Evolutionary conservation across 2,113 vertebrate genomes (phyloP).

Genomic region (Alectura lathami): DNA sequence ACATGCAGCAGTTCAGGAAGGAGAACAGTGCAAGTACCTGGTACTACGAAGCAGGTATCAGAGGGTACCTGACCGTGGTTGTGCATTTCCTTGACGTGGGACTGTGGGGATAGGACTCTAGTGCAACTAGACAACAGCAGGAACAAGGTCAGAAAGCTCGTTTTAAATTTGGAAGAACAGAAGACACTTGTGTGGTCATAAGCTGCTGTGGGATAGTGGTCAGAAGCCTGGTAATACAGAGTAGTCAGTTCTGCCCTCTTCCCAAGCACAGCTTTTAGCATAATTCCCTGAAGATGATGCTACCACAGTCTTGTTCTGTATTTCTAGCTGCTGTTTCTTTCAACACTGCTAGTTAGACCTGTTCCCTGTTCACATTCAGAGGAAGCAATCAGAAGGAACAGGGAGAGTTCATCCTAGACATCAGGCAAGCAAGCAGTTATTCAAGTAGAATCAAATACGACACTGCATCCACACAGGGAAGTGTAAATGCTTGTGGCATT

Average conservation of each 20-base stretch:
- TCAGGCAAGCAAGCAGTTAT: neutral
- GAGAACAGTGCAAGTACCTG: neutral
- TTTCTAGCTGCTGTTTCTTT: neutral
- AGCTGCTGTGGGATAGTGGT: neutral
- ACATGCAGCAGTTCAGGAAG: neutral
- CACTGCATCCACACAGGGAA: neutral
- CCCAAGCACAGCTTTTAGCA: neutral
- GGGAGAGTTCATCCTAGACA: no score
- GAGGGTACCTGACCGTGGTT: neutral
- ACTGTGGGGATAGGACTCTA: rapidly evolving
- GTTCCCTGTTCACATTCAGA: neutral
- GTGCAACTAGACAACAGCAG: neutral
- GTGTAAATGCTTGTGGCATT: neutral
- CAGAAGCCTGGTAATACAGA: neutral
- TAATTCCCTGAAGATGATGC: neutral
- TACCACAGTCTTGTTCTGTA: neutral
- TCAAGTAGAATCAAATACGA: rapidly evolving
- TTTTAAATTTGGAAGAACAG: neutral
- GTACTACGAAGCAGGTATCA: neutral
- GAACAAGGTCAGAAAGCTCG: neutral
- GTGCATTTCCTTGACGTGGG: rapidly evolving
- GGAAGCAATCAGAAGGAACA: neutral
- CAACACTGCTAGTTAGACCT: neutral
- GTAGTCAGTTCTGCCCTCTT: neutral
- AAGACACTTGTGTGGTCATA: rapidly evolving